Conservation (phyloP, 2,888 invertebrate species). For the Drosophila prostipennis region DNA sequence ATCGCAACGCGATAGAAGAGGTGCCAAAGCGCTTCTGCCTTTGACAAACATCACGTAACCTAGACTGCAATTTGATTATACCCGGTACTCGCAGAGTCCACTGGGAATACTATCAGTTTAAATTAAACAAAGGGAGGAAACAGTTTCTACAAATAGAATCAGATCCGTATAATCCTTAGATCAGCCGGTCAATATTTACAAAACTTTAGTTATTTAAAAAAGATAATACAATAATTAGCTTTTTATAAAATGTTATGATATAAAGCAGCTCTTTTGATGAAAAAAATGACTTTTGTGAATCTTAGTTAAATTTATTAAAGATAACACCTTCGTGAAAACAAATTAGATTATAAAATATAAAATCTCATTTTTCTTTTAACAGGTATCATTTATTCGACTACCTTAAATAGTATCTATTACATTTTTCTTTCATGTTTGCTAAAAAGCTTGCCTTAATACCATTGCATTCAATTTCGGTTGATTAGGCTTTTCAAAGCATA, state of each 20-base stretch:
- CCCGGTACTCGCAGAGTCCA: slow-evolving; percentile 1
- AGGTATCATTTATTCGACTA: not conserved
- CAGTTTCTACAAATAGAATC: too few relatives aligned
- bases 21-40: slow-evolving; percentile 29
- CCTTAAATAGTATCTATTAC: not conserved
- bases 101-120: not conserved
- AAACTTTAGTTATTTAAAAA: too few relatives aligned
- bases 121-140: not conserved
- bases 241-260: too few relatives aligned
- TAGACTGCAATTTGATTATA: slow-evolving; percentile 31
- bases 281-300: too few relatives aligned
- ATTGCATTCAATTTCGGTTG: slow-evolving; percentile 18
- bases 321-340: too few relatives aligned
- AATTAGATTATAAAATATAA: too few relatives aligned
- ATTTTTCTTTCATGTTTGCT: not conserved
- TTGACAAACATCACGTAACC: slow-evolving; percentile 40
- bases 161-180: too few relatives aligned
- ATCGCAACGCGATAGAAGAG: slow-evolving; percentile 20
- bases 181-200: too few relatives aligned
- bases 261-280: too few relatives aligned
- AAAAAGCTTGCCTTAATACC: not conserved
- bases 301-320: too few relatives aligned
- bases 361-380: too few relatives aligned
- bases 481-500: slow-evolving; percentile 19
- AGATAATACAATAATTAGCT: too few relatives aligned